A percentile compares a stretch with the other conserved stretches of the same genome.
Evolutionary conservation across 1,140 invertebrate species (phyloP).

Genomic region (Propsilocerus akamusi): DNA sequence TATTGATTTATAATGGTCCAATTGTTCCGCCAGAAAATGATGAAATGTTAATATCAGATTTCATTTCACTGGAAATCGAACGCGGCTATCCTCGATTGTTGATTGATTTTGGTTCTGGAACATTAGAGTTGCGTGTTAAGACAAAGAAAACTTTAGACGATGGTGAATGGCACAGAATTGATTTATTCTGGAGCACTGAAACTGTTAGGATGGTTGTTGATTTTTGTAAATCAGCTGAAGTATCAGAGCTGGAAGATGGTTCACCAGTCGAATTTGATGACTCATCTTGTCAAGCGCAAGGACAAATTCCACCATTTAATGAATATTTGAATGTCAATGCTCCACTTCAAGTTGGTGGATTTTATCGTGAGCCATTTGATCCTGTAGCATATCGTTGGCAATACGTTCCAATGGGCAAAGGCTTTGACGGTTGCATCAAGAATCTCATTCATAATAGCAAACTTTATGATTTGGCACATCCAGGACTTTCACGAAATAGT

Average conservation of each 20-base stretch:
- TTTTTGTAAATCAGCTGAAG: slow-evolving; percentile 69
- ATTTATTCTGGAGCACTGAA: slow-evolving; percentile 90
- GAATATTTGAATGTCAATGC: slow-evolving; percentile 94
- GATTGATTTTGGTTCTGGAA: slow-evolving; percentile 91
- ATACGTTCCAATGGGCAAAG: slow-evolving; percentile 68
- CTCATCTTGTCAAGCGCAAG: slow-evolving; percentile 69
- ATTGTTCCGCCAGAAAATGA: slow-evolving; percentile 79
- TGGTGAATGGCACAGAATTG: slow-evolving; percentile 89
- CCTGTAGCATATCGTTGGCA: slow-evolving; percentile 71
- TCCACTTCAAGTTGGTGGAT: slow-evolving; percentile 81
- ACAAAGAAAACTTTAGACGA: slow-evolving; percentile 74
- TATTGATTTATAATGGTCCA: slow-evolving; percentile 93
- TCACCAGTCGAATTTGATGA: slow-evolving; percentile 71
- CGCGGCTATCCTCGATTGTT: slow-evolving; percentile 76
- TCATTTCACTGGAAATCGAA: slow-evolving; percentile 82
- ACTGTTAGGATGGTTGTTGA: slow-evolving; percentile 82
- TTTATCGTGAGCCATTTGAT: slow-evolving; percentile 71
- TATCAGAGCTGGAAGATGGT: slow-evolving; percentile 74
- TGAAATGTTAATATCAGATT: slow-evolving; percentile 78
- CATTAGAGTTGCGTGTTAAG: slow-evolving; percentile 72
- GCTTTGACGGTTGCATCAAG: slow-evolving; percentile 87
- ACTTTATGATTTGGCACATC: slow-evolving; percentile 79
- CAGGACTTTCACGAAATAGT: slow-evolving; percentile 65
- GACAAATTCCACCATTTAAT: slow-evolving; percentile 82
- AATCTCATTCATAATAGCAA: slow-evolving; percentile 93